Evolutionary conservation across 2,113 vertebrate genomes (phyloP), one percentile per base, ranked within the genome.

Genomic region (Sorex araneus): DNA sequence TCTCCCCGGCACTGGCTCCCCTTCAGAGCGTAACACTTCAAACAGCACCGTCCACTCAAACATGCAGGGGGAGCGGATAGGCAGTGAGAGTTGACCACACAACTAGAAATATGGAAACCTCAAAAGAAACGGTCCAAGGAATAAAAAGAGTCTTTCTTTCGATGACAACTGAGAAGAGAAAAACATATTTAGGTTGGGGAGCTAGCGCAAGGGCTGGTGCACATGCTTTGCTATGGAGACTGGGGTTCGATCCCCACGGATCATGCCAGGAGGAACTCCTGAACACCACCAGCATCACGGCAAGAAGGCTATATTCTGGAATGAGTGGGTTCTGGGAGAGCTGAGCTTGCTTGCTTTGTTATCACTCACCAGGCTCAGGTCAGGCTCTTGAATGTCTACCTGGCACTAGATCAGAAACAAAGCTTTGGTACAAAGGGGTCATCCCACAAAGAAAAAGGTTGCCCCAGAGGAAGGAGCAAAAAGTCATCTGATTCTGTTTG

Each of bases 1-100:
- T 23, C 57, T 23, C 19, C 21, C 23, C 60, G 80, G 76, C 77
- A n/a, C 27, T 50, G 69, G 50, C 32, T 92, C 36, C 63, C 19
- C 77, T 89, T 87, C 73, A 87, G 86, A 75, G 34, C 64, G 63
- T 92, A 88, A 66, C 23, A 15, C 13, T 84, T 60, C 90, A 76
- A 54, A 67, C 28, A 70, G 50, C 4, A n/a, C 2, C 3, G 2
- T 32, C 11, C 36, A 74, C 70, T 57, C 70, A 80, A 36, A 66
- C 2, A 80, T n/a, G 19, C 57, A 60, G 57, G 19, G 23, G 23
- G 57, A 60, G 21, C 23, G 21, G 57, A 25, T 28, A 76, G 47
- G 4, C 84, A 32, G 19, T 2, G 21, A 10, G 11, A 74, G 28
- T 1, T 54, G 45, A 2, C 25, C 6, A 71, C 32, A 36, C 50